phyloP scores from a whole-genome alignment of 2,797 vertebrate species.

The Arremon brunneinucha region DNA sequence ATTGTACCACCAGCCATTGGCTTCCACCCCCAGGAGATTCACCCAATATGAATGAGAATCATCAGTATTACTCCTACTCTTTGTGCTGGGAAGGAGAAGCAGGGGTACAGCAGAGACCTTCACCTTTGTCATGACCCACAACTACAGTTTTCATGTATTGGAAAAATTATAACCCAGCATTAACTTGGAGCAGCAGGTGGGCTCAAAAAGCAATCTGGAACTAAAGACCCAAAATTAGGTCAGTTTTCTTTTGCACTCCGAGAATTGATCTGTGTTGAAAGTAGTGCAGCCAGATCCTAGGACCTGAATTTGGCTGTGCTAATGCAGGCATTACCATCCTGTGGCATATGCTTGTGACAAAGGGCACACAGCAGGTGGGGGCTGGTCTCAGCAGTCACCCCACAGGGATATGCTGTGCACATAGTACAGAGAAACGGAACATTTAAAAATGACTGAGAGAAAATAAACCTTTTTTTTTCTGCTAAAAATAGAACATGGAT shows the following conservation, averaged over 20 bases:
- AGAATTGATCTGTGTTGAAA: neutral
- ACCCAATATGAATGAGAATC: neutral
- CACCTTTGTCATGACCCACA: neutral
- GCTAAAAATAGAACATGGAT: neutral
- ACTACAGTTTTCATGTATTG: neutral
- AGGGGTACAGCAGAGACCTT: neutral
- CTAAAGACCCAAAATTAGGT: neutral
- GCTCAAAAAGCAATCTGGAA: neutral
- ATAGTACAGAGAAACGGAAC: neutral
- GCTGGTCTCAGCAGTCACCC: neutral
- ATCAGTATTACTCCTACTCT: constrained; percentile 25
- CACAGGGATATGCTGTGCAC: neutral
- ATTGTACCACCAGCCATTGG: neutral
- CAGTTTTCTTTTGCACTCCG: neutral
- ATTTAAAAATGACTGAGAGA: neutral
- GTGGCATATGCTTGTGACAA: neutral
- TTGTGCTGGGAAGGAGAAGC: neutral
- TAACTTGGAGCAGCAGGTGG: neutral
- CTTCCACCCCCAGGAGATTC: constrained; percentile 44
- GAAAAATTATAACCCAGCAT: neutral
- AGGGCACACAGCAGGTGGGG: neutral
- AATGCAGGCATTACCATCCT: neutral
- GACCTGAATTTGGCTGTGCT: neutral
- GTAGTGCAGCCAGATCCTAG: neutral
- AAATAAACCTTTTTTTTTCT: neutral